phyloP scores from a whole-genome alignment of 2,888 invertebrate species.

The Micropterix aruncella region DNA sequence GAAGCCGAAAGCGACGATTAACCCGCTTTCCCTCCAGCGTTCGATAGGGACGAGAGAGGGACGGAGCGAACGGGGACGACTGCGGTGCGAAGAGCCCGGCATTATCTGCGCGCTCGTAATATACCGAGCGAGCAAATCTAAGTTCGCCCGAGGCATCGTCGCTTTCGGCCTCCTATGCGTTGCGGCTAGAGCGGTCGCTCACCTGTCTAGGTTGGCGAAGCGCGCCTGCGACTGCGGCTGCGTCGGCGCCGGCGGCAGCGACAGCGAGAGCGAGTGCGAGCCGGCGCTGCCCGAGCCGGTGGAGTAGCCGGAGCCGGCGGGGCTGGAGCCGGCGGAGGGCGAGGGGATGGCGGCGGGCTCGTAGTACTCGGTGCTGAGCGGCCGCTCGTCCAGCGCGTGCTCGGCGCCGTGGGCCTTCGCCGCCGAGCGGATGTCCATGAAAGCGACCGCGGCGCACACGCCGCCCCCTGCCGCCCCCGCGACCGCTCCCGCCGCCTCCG shows the following conservation, averaged over 20 bases:
- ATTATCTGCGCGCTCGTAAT: too few species aligned
- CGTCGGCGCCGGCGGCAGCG: constrained; percentile 20
- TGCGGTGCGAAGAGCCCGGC: too few species aligned
- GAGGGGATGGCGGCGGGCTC: constrained; percentile 68
- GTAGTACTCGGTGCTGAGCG: constrained; percentile 83
- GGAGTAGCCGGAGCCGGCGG: constrained; percentile 45
- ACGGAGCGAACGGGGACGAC: too few species aligned
- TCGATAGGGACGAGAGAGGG: too few species aligned
- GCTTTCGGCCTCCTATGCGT: too few species aligned
- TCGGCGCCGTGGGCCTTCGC: constrained; percentile 86
- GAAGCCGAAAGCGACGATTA: too few species aligned
- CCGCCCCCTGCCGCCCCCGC: constrained; percentile 44
- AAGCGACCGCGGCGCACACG: constrained; percentile 81
- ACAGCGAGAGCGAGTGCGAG: constrained; percentile 24
- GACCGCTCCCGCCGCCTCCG: constrained; percentile 30
- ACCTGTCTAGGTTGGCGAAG: constrained; percentile 10
- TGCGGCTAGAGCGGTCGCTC: constrained; percentile 12
- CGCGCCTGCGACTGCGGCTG: not conserved
- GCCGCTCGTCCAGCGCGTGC: constrained; percentile 76
- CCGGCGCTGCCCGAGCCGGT: constrained; percentile 47
- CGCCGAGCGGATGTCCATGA: constrained; percentile 95
- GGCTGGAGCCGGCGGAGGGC: constrained; percentile 38
- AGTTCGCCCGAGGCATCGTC: too few species aligned
- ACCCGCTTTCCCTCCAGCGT: too few species aligned
- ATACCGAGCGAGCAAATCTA: too few species aligned